phyloP scores from a whole-genome alignment of 2,113 vertebrate species.

The Tachuris rubrigastra region DNA sequence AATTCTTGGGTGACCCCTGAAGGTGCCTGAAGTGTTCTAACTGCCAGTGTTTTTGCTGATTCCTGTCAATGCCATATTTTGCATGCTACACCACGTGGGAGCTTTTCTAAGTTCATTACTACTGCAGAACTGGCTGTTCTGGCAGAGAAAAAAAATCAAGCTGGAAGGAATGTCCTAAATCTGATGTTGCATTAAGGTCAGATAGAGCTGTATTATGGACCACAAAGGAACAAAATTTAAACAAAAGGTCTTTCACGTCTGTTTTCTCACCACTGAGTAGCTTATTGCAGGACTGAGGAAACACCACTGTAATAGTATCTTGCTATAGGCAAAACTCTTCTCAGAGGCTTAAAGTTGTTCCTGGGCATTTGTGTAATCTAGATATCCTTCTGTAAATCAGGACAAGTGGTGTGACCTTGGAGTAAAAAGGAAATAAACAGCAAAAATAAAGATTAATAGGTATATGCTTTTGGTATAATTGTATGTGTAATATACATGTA shows the following conservation, averaged over 20 bases:
- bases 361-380: neutral
- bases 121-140: neutral
- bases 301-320: neutral
- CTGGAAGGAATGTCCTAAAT: neutral
- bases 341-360: neutral
- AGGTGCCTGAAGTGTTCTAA: neutral
- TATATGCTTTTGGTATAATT: neutral
- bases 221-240: neutral
- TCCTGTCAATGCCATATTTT: neutral
- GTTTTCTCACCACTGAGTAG: neutral
- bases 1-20: neutral
- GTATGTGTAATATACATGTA: neutral
- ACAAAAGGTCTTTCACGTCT: neutral
- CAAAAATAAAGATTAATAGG: neutral
- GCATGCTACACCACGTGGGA: neutral
- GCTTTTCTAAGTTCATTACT: neutral
- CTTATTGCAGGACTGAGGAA: neutral
- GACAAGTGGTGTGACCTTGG: neutral
- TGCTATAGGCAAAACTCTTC: neutral
- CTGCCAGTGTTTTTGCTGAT: neutral
- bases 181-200: neutral
- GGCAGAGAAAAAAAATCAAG: neutral
- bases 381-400: neutral
- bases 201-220: neutral
- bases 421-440: neutral